phyloP scores from a whole-genome alignment of 2,113 vertebrate species.

The Seriola quinqueradiata region DNA sequence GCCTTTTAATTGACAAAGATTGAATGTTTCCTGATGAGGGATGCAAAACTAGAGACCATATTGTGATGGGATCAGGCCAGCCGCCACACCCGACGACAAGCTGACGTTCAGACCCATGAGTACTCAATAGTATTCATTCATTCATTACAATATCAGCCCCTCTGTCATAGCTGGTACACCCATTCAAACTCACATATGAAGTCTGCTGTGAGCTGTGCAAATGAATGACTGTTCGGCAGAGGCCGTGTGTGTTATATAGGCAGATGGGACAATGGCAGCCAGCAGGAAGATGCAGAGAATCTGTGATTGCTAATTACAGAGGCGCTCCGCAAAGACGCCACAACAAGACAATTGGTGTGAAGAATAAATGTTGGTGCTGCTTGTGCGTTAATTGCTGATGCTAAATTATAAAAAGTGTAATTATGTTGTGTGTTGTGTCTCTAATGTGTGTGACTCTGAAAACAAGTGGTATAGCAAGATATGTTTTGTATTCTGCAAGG shows the following conservation, averaged over 20 bases:
- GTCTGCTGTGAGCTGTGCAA: constrained; percentile 2
- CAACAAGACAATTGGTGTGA: constrained; percentile 55
- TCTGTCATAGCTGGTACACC: neutral
- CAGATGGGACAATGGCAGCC: constrained; percentile 47
- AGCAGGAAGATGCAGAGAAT: constrained; percentile 48
- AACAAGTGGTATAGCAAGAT: constrained; percentile 24
- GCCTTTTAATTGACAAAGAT: constrained; percentile 65
- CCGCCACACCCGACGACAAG: too few species aligned
- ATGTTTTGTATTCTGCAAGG: constrained; percentile 9
- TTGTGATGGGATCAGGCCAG: too few species aligned
- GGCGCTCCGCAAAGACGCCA: constrained; percentile 36
- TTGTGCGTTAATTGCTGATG: constrained; percentile 57
- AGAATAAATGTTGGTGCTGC: constrained; percentile 55
- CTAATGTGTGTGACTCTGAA: constrained; percentile 13
- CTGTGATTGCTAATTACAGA: constrained; percentile 75
- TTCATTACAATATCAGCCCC: too few species aligned
- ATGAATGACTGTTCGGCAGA: constrained; percentile 2
- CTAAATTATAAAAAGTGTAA: constrained; percentile 67
- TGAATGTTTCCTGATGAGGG: constrained; percentile 68
- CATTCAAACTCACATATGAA: constrained; percentile 1
- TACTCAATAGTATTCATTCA: too few species aligned
- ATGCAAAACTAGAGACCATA: neutral
- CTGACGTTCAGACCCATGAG: too few species aligned
- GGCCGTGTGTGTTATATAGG: constrained; percentile 7
- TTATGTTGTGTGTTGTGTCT: constrained; percentile 33